Conservation (phyloP, 1,140 invertebrate genomes). For the Tribolium castaneum region DNA sequence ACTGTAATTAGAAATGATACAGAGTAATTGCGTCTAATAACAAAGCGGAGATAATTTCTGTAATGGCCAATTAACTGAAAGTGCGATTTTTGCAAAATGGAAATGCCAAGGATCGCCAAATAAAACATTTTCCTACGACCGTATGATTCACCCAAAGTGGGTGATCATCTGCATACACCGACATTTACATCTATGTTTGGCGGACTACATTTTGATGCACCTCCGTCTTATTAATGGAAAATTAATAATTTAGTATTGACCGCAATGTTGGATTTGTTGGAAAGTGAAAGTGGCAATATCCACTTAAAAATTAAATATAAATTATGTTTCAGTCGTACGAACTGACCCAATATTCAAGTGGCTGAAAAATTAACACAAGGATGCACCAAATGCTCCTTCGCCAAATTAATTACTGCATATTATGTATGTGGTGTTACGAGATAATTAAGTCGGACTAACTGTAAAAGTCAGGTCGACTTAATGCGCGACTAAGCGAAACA, state of each 20-base stretch:
- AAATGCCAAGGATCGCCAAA: slow-evolving; percentile 11
- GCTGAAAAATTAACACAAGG: background rate
- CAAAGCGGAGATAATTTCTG: background rate
- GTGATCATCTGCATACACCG: slow-evolving; percentile 6
- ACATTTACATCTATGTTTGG: slow-evolving; percentile 11
- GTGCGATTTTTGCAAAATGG: background rate
- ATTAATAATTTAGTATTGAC: slow-evolving; percentile 23
- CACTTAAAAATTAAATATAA: slow-evolving; percentile 2
- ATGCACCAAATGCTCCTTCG: background rate
- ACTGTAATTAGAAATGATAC: too few species aligned
- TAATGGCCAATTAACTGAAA: background rate
- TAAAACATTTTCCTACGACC: background rate
- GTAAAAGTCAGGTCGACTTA: background rate
- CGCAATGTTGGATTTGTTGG: slow-evolving; percentile 6
- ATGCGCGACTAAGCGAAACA: background rate
- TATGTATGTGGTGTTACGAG: background rate
- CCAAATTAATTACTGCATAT: background rate
- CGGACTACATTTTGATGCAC: background rate
- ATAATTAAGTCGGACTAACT: background rate
- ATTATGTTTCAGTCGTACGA: background rate
- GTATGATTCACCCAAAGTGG: background rate
- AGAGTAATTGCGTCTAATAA: background rate
- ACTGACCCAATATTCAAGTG: background rate
- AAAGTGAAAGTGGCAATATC: slow-evolving; percentile 11
- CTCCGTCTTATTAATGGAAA: background rate